These are phyloP conservation scores for Coptotermes formosanus DNA, from an alignment of 1,140 invertebrate species.

Conservation along the genomic window DNA sequence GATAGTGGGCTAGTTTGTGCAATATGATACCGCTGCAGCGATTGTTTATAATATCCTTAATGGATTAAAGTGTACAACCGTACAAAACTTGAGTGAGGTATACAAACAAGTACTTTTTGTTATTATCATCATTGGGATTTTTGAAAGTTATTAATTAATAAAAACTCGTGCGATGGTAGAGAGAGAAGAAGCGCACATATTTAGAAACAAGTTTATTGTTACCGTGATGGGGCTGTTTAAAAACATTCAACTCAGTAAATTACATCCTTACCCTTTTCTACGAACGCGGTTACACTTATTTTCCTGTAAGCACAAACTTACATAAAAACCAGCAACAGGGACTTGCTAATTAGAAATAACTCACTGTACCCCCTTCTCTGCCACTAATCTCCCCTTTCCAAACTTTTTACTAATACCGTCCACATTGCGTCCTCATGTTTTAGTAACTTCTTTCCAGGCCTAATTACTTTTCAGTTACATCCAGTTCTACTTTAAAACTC, in stretches of 20 bases:
- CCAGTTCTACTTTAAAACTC: background rate
- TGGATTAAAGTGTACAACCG: background rate
- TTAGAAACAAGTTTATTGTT: background rate
- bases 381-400: background rate
- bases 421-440: background rate
- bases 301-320: background rate
- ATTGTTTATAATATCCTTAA: background rate
- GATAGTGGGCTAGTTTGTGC: background rate
- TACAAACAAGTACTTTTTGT: background rate
- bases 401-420: background rate
- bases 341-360: constrained; percentile 17
- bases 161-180: background rate
- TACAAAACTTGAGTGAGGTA: background rate
- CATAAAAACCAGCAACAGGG: background rate
- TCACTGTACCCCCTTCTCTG: background rate
- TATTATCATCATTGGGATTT: background rate
- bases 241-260: background rate
- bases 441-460: background rate
- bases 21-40: background rate
- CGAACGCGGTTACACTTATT: background rate
- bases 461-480: constrained; percentile 10
- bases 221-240: background rate
- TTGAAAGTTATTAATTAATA: background rate
- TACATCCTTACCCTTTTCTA: background rate
- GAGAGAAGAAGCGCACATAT: background rate